Evolutionary conservation across 64 coral and sea anemone species (phyloP).

Genomic region (Stylophora pistillata): DNA sequence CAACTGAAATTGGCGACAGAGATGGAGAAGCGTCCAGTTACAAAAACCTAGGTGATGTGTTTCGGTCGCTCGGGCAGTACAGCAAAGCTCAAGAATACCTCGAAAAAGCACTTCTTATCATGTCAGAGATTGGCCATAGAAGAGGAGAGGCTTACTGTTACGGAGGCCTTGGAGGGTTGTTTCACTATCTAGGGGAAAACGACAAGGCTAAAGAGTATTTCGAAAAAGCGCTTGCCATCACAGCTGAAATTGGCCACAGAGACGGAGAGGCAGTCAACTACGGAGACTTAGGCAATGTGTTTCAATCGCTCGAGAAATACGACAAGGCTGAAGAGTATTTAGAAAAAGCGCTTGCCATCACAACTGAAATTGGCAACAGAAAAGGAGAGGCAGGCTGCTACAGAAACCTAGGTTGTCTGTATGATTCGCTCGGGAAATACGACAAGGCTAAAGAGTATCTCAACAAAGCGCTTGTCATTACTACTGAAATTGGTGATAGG

Average conservation of each 20-base stretch:
- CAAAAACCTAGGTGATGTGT: not conserved
- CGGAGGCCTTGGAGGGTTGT: not conserved
- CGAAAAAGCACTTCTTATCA: not conserved
- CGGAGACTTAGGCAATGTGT: not conserved
- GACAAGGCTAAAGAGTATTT: too few relatives aligned
- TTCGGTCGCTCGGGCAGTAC: too few relatives aligned
- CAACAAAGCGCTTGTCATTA: not conserved
- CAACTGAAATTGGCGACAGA: not conserved
- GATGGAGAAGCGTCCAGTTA: not conserved
- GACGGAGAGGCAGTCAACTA: not conserved
- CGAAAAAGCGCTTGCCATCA: not conserved
- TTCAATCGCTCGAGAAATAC: not conserved
- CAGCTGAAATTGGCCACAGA: not conserved
- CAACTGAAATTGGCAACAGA: not conserved
- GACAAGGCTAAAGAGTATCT: too few relatives aligned
- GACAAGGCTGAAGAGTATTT: too few relatives aligned
- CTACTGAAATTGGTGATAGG: not conserved
- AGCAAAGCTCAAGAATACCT: not conserved
- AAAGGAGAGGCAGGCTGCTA: not conserved
- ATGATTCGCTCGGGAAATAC: not conserved
- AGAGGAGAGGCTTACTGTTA: not conserved
- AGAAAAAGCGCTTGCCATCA: not conserved
- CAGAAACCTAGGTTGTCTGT: not conserved
- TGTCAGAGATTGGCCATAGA: not conserved
- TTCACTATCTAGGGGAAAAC: not conserved